Percentiles rank a stretch among this genome's conserved stretches.
phyloP scores from a whole-genome alignment of 2,888 invertebrate genomes.

The Boloria selene region DNA sequence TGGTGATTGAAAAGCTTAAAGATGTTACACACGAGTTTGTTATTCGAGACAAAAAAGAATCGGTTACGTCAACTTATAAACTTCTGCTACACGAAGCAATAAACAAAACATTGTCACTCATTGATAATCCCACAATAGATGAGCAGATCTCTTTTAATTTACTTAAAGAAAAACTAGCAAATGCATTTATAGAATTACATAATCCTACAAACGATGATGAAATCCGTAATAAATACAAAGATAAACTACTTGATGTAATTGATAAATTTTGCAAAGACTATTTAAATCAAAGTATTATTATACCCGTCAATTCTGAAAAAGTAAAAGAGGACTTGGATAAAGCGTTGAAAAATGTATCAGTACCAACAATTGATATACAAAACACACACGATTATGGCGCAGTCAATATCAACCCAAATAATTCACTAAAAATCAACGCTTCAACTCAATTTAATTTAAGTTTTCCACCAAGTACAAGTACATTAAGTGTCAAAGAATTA shows the following conservation, averaged over 20 bases:
- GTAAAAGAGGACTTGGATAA: conserved; percentile 52
- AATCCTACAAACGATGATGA: conserved; percentile 47
- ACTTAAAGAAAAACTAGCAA: conserved; percentile 58
- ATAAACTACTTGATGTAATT: conserved; percentile 52
- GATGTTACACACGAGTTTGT: conserved; percentile 47
- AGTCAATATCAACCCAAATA: conserved; percentile 1
- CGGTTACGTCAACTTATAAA: conserved; percentile 45
- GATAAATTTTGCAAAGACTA: conserved; percentile 56
- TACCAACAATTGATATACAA: conserved; percentile 51
- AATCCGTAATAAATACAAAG: conserved; percentile 45
- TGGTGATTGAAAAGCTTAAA: conserved; percentile 47
- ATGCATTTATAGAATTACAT: conserved; percentile 60
- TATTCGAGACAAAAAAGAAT: conserved; percentile 39
- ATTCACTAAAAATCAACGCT: neutral
- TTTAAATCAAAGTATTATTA: conserved; percentile 47
- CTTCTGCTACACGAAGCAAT: conserved; percentile 54
- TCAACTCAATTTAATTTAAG: conserved; percentile 14
- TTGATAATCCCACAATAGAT: conserved; percentile 43
- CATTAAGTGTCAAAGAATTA: conserved; percentile 24
- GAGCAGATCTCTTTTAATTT: conserved; percentile 53
- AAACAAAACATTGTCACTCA: conserved; percentile 50
- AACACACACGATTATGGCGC: conserved; percentile 51
- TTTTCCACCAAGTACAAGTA: conserved; percentile 6
- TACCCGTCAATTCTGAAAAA: conserved; percentile 47
- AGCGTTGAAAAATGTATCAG: conserved; percentile 51